Evolutionary conservation across 1,140 invertebrate species (phyloP).

Genomic region (Geopemphigus sp.): DNA sequence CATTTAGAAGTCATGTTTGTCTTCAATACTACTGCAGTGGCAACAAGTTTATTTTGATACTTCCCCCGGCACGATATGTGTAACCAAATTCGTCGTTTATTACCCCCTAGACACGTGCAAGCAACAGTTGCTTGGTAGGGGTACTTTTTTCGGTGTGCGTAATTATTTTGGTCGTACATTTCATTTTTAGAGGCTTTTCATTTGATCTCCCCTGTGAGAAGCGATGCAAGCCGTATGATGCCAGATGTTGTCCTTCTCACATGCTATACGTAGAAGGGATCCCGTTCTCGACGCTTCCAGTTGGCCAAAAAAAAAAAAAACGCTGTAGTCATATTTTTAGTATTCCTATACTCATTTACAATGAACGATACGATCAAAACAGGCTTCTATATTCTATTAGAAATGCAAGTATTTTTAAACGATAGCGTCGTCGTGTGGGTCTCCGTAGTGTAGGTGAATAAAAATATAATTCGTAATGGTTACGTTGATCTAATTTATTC

Average conservation of each 20-base stretch:
- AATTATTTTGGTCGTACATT: slow-evolving; percentile 28
- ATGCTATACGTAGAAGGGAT: slow-evolving; percentile 6
- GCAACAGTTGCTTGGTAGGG: slow-evolving; percentile 48
- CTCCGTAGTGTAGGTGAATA: not conserved
- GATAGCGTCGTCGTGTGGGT: not conserved
- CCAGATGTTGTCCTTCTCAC: slow-evolving; percentile 43
- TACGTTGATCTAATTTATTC: not conserved
- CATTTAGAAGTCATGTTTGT: slow-evolving; percentile 11
- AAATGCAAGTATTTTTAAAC: not conserved
- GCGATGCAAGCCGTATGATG: slow-evolving; percentile 22
- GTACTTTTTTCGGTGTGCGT: slow-evolving; percentile 35
- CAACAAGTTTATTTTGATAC: slow-evolving; percentile 49
- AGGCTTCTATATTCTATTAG: not conserved
- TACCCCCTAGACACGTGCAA: slow-evolving; percentile 24
- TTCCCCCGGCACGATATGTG: slow-evolving; percentile 23
- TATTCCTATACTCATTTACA: slow-evolving; percentile 1
- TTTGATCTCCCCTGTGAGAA: slow-evolving; percentile 43
- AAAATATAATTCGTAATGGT: not conserved
- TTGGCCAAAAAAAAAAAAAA: slow-evolving; percentile 41
- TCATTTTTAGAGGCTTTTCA: slow-evolving; percentile 39
- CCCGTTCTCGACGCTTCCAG: slow-evolving; percentile 20
- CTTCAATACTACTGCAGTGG: not conserved
- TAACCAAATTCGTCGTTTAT: slow-evolving; percentile 35
- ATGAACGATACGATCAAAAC: slow-evolving; percentile 13
- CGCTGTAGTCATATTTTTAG: slow-evolving; percentile 21